Evolutionary conservation across 1,140 invertebrate species (phyloP).

Genomic region (Danaus melanippus): DNA sequence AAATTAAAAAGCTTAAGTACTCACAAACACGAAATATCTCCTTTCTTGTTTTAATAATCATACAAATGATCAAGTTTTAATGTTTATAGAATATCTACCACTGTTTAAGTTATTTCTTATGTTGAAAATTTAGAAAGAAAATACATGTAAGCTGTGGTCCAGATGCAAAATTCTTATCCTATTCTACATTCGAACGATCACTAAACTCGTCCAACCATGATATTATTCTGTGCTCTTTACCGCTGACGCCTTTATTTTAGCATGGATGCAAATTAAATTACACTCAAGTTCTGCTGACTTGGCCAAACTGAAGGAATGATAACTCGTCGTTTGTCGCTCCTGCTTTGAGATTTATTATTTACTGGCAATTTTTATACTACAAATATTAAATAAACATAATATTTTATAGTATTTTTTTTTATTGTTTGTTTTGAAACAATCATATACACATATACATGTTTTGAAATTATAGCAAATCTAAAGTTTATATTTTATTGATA

Average conservation of each 20-base stretch:
- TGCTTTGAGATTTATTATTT: constrained; percentile 8
- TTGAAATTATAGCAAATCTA: constrained; percentile 10
- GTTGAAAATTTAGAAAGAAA: background rate
- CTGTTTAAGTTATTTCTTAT: background rate
- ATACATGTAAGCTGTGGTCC: constrained; percentile 1
- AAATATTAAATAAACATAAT: too few relatives aligned
- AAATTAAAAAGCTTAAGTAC: background rate
- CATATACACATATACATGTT: too few relatives aligned
- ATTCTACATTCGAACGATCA: constrained; percentile 4
- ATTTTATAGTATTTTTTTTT: too few relatives aligned
- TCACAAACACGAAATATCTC: too few relatives aligned
- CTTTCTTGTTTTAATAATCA: too few relatives aligned
- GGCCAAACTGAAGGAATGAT: constrained; percentile 45
- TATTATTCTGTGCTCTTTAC: constrained; percentile 20
- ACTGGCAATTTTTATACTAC: background rate
- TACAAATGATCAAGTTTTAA: too few relatives aligned
- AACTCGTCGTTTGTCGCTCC: constrained; percentile 41
- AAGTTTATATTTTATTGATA: constrained; percentile 6
- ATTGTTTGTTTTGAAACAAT: too few relatives aligned
- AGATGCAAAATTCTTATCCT: constrained; percentile 7
- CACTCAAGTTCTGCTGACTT: constrained; percentile 60
- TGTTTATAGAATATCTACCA: too few relatives aligned
- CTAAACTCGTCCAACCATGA: constrained; percentile 18
- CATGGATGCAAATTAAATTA: constrained; percentile 63
- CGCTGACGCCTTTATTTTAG: constrained; percentile 52